Evolutionary conservation across 2,888 invertebrate genomes (phyloP).

Genomic region (Petrophora chlorosata): DNA sequence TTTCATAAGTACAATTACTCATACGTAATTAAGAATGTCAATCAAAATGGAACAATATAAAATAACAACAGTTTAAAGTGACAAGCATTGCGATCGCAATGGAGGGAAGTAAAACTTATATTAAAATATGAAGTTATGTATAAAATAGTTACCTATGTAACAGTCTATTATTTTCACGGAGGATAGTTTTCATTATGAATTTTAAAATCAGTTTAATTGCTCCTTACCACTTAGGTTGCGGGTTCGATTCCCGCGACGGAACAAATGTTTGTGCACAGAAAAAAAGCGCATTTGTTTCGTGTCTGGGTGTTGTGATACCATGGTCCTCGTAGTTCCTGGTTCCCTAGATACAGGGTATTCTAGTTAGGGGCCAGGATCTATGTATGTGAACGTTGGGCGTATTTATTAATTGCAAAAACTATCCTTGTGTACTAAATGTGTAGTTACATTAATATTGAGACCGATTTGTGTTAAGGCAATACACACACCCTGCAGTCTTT

Average conservation of each 20-base stretch:
- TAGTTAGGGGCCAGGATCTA: too few species aligned
- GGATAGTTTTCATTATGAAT: constrained; percentile 1
- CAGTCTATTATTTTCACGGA: constrained; percentile 31
- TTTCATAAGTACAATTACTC: constrained; percentile 72
- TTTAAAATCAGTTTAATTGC: too few species aligned
- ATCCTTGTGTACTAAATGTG: not conserved
- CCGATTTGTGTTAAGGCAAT: constrained; percentile 45
- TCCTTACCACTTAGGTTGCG: too few species aligned
- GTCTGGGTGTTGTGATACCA: too few species aligned
- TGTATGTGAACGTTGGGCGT: too few species aligned
- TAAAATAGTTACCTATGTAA: constrained; percentile 37
- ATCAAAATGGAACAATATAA: constrained; percentile 58
- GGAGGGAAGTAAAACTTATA: constrained; percentile 19
- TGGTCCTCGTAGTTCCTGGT: too few species aligned
- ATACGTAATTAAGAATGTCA: too few species aligned
- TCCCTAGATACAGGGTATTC: too few species aligned
- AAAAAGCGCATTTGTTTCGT: too few species aligned
- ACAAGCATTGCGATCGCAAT: constrained; percentile 10
- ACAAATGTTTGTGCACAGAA: too few species aligned
- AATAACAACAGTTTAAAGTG: constrained; percentile 50
- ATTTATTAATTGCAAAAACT: too few species aligned
- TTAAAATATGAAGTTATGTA: not conserved
- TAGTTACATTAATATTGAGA: constrained; percentile 33
- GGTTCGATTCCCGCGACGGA: too few species aligned
- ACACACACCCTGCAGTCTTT: constrained; percentile 56